Percentiles rank a stretch among this genome's conserved stretches.
These are phyloP conservation scores for Lamellibrachia columna DNA, from an alignment of 2,888 invertebrate genomes.

Conservation along the genomic window DNA sequence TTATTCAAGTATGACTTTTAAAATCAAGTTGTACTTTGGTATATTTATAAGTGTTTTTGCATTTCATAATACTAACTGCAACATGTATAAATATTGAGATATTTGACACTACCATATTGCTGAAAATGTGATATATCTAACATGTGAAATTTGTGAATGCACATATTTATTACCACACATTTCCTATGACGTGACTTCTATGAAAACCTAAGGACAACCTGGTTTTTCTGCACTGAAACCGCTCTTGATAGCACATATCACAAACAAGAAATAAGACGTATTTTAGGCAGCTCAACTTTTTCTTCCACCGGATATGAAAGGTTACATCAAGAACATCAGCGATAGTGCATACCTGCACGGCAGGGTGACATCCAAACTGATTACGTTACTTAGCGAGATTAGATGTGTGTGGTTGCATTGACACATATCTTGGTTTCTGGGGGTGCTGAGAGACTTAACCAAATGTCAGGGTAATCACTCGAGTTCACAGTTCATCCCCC, in stretches of 20 bases:
- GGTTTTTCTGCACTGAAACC: background rate
- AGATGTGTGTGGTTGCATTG: background rate
- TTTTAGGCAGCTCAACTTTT: background rate
- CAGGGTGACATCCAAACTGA: background rate
- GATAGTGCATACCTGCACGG: background rate
- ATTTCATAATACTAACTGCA: background rate
- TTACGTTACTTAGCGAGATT: background rate
- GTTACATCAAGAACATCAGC: background rate
- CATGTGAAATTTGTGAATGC: background rate
- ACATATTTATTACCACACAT: background rate
- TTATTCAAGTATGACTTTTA: too few relatives aligned
- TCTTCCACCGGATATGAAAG: conserved; percentile 9
- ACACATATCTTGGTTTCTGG: background rate
- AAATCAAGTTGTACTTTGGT: too few relatives aligned
- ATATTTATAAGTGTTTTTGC: background rate
- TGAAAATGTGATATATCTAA: background rate
- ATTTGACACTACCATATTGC: background rate
- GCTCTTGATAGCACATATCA: background rate
- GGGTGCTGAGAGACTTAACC: background rate
- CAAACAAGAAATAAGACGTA: background rate
- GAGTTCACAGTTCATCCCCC: conserved; percentile 16
- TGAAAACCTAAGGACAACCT: background rate
- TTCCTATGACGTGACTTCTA: background rate
- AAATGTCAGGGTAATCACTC: background rate
- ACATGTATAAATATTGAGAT: background rate